These are phyloP conservation scores for Hirtodrosophila histrioides DNA, from an alignment of 2,888 invertebrate genomes.

Conservation along the genomic window DNA sequence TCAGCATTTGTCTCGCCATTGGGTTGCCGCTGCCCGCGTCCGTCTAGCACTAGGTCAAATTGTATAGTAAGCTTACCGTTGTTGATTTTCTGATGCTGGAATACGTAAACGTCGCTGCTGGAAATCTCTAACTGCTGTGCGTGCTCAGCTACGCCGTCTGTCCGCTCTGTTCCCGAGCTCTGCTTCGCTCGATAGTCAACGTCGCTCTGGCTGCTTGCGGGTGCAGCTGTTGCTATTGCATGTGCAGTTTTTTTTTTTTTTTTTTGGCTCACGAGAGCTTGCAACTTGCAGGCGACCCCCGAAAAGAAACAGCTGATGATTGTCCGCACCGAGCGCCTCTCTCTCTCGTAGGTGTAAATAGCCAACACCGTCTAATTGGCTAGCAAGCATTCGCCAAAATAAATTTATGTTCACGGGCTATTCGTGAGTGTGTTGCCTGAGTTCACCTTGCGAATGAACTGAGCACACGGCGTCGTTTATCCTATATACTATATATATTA, in stretches of 20 bases:
- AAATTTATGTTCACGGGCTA: slow-evolving; percentile 18
- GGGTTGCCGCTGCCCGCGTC: slow-evolving; percentile 18
- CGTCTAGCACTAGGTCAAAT: slow-evolving; percentile 36
- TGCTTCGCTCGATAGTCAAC: slow-evolving; percentile 60
- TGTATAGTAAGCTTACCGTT: slow-evolving; percentile 66
- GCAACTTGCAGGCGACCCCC: slow-evolving; percentile 28
- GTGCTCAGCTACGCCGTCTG: slow-evolving; percentile 16
- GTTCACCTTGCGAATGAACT: slow-evolving; percentile 50
- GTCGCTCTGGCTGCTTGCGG: slow-evolving; percentile 61
- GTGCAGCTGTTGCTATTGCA: slow-evolving; percentile 50
- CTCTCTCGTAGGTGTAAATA: slow-evolving; percentile 3
- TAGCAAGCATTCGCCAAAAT: slow-evolving; percentile 28
- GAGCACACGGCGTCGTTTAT: slow-evolving; percentile 35
- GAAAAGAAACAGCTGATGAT: slow-evolving; percentile 55
- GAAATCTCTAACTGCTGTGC: slow-evolving; percentile 15
- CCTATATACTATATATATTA: slow-evolving; percentile 8
- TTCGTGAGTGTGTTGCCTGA: slow-evolving; percentile 28
- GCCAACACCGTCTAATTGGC: slow-evolving; percentile 45
- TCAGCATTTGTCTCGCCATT: slow-evolving; percentile 9
- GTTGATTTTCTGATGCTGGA: slow-evolving; percentile 40
- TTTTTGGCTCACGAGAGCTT: slow-evolving; percentile 57
- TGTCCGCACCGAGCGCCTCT: not conserved
- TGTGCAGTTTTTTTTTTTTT: slow-evolving; percentile 60
- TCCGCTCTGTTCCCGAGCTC: slow-evolving; percentile 23
- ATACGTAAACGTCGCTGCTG: slow-evolving; percentile 14